Percentiles rank a stretch among this genome's conserved stretches.
Evolutionary conservation across 37 sponge, comb jelly and placozoan species (phyloP).

Genomic region (Trichoplax adhaerens): DNA sequence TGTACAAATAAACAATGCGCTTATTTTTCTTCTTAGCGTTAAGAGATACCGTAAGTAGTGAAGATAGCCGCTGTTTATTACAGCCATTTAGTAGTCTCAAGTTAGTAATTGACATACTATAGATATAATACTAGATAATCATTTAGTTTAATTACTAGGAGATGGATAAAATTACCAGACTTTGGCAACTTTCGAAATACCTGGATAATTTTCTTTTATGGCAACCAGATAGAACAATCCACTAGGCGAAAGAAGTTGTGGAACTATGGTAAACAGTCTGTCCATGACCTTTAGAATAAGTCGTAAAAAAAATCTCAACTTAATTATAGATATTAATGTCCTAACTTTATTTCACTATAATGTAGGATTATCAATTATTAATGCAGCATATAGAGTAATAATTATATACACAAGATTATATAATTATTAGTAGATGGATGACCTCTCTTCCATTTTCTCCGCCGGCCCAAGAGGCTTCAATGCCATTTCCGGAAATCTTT

Average conservation of each 20-base stretch:
- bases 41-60: too few relatives aligned
- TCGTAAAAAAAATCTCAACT: neutral
- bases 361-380: neutral
- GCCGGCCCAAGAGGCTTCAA: conserved; percentile 86
- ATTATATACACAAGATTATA: too few relatives aligned
- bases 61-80: too few relatives aligned
- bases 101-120: too few relatives aligned
- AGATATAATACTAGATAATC: too few relatives aligned
- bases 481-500: conserved; percentile 37
- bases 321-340: neutral
- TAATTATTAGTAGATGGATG: neutral
- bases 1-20: neutral
- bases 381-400: neutral
- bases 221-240: conserved; percentile 75
- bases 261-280: conserved; percentile 42
- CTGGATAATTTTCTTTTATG: conserved; percentile 66
- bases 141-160: too few relatives aligned
- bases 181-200: conserved; percentile 7
- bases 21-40: too few relatives aligned
- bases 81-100: too few relatives aligned
- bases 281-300: conserved; percentile 52
- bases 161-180: too few relatives aligned
- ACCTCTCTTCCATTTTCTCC: conserved; percentile 83
- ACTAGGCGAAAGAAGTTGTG: conserved; percentile 30
- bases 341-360: neutral